phyloP scores from a whole-genome alignment of 1,140 invertebrate species.

The Zelostemma sp. region DNA sequence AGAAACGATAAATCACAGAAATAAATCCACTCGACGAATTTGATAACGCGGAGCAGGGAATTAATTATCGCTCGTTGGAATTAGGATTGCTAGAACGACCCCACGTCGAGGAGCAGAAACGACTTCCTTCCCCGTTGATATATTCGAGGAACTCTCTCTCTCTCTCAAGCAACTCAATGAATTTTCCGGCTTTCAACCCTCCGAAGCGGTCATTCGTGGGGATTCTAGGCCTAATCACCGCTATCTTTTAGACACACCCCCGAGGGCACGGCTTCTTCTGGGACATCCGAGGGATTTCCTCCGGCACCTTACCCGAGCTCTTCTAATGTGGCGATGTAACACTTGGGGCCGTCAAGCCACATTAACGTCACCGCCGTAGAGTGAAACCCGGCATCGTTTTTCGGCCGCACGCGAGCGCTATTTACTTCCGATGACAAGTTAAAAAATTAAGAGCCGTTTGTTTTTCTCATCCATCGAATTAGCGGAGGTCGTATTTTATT shows the following conservation, averaged over 20 bases:
- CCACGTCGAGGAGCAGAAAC: conserved; percentile 39
- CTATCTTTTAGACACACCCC: conserved; percentile 61
- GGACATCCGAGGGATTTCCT: conserved; percentile 25
- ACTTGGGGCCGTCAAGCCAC: conserved; percentile 33
- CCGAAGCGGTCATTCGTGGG: conserved; percentile 51
- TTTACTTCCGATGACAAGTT: not conserved
- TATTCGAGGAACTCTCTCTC: conserved; percentile 60
- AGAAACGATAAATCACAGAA: conserved; percentile 21
- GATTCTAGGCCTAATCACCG: conserved; percentile 63
- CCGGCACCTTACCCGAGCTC: conserved; percentile 25
- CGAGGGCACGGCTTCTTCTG: conserved; percentile 30
- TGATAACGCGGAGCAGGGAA: conserved; percentile 45
- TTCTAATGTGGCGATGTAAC: conserved; percentile 29
- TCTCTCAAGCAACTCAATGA: conserved; percentile 65
- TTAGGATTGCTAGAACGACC: conserved; percentile 49
- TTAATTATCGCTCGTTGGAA: conserved; percentile 53
- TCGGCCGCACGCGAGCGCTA: conserved; percentile 12
- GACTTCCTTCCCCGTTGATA: conserved; percentile 59
- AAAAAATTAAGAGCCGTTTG: not conserved
- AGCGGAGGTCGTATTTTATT: not conserved
- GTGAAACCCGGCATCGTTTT: conserved; percentile 1
- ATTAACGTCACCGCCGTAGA: conserved; percentile 40
- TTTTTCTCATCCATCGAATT: conserved; percentile 2
- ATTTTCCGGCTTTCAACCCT: conserved; percentile 62
- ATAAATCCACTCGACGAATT: conserved; percentile 41